phyloP scores from a whole-genome alignment of 1,140 invertebrate species.

The Ridgeia piscesae region DNA sequence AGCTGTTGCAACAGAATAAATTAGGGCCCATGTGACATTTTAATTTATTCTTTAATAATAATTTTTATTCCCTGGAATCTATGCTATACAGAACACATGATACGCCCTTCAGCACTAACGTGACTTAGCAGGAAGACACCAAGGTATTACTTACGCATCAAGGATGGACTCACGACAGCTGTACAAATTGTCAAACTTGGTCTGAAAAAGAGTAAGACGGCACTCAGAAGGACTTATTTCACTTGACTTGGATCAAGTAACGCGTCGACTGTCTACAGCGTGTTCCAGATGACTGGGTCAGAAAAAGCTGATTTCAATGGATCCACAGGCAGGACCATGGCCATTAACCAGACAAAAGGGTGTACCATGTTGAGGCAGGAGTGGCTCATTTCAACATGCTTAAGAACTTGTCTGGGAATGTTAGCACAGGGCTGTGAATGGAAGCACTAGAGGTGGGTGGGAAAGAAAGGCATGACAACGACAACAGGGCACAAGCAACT shows the following conservation, averaged over 20 bases:
- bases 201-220: slow-evolving; percentile 58
- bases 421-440: too few relatives aligned
- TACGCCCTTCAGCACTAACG: not conserved
- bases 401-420: not conserved
- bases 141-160: slow-evolving; percentile 72
- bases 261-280: not conserved
- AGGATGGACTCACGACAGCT: slow-evolving; percentile 86
- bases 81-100: too few relatives aligned
- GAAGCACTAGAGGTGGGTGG: too few relatives aligned
- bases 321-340: not conserved
- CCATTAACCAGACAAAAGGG: not conserved
- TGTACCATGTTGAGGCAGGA: not conserved
- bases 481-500: too few relatives aligned
- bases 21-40: too few relatives aligned
- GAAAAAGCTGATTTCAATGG: not conserved
- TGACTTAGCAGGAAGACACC: not conserved
- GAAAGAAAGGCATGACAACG: too few relatives aligned
- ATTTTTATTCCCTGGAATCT: too few relatives aligned
- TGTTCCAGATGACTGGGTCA: not conserved
- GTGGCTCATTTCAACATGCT: too few relatives aligned
- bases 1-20: too few relatives aligned
- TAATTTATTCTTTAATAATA: too few relatives aligned
- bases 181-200: slow-evolving; percentile 97
- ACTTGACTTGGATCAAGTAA: not conserved
- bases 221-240: not conserved